These are phyloP conservation scores for Camponotus pennsylvanicus DNA, from an alignment of 1,140 invertebrate species.

Conservation along the genomic window DNA sequence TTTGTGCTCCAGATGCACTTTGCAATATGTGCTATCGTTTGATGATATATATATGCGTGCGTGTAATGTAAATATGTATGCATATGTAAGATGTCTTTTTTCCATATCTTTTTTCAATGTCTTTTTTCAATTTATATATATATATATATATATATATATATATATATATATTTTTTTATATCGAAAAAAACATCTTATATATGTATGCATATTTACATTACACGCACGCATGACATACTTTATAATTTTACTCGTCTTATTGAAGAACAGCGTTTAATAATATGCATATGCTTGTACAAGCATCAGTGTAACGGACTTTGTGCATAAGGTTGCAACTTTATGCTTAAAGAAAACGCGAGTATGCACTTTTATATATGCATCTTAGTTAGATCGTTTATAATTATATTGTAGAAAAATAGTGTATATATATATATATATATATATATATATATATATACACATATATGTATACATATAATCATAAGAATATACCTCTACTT, in stretches of 20 bases:
- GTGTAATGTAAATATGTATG: too few relatives aligned
- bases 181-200: constrained; percentile 40
- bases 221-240: neutral
- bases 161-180: too few relatives aligned
- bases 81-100: too few relatives aligned
- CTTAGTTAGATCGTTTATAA: neutral
- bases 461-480: too few relatives aligned
- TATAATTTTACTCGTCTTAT: constrained; percentile 5
- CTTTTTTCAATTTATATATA: too few relatives aligned
- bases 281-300: neutral
- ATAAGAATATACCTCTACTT: neutral
- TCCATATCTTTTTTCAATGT: too few relatives aligned
- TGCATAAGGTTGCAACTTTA: neutral
- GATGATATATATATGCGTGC: neutral
- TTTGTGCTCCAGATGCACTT: constrained; percentile 56
- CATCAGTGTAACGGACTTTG: neutral
- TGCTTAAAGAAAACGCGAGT: constrained; percentile 14
- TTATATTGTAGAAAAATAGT: constrained; percentile 22
- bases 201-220: neutral
- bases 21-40: constrained; percentile 1
- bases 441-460: too few relatives aligned
- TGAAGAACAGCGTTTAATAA: neutral
- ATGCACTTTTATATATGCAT: constrained; percentile 1
- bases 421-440: too few relatives aligned
- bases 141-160: too few relatives aligned